Base-by-base conservation (phyloP, 2,888 invertebrate genomes). In the Thera britannica region DNA sequence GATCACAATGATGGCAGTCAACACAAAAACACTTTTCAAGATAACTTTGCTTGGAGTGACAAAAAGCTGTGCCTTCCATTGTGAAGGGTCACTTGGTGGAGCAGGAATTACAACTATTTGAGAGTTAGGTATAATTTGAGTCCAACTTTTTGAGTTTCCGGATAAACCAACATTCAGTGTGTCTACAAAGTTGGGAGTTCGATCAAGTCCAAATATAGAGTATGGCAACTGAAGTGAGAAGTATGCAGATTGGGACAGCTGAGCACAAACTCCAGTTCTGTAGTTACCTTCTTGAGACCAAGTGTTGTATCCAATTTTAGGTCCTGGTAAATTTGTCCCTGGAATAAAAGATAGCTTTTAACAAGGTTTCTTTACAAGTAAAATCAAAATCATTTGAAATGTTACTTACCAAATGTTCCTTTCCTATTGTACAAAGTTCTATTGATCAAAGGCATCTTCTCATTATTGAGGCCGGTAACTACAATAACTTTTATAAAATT, bases 121-220 rank as follows among this genome's bases (percentile, higher is more conserved):
- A 0, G 99, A 99, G 85, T 99, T 99, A 0, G 99, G 99, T 83
- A 99, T 99, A 62, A 99, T 96, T 87, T 98, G 98, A 0, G 96
- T 96, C 97, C 98, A 99, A 67, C 95, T 96, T 75, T 96, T 96
- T 0, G 94, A 95, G 79, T 94, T 94, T 66, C 95, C 95, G n/a
- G 95, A 96, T 59, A 97, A 89, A 7, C 98, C 97, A 2, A 98
- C 97, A 65, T 95, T 96, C 48, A 99, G 91, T 9, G 95, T 95
- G 82, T 99, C 99, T 0, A 99, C 97, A 92, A 99, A 99, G 91
- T 99, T 99, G 1, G 99, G 99, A 49, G 98, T 98, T 68, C 98
- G 95, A 2, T 99, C 99, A n/a, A 99, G 94, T 2, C 99, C 99
- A 90, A 99, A 99, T 74, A 98, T 97, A 0, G 97, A 97, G 87